Percentiles rank a stretch among this genome's conserved stretches.
Evolutionary conservation across 2,888 invertebrate species (phyloP).

Genomic region (Beris morrisii): DNA sequence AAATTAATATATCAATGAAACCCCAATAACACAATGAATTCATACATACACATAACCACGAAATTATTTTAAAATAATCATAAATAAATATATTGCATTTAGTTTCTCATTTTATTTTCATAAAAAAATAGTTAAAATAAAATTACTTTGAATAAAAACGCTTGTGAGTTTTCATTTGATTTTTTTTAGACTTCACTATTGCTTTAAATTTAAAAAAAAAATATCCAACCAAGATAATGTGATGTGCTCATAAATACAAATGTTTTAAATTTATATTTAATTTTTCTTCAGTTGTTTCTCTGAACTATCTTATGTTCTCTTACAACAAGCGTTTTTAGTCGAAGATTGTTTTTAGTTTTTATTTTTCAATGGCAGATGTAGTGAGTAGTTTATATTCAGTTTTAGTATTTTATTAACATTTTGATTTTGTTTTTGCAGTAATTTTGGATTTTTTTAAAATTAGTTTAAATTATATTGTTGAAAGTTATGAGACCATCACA

Average conservation of each 20-base stretch:
- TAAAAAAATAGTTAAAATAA: conserved; percentile 43
- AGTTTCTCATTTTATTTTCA: conserved; percentile 32
- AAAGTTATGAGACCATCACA: conserved; percentile 36
- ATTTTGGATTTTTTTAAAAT: neutral
- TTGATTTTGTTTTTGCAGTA: neutral
- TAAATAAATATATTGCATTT: conserved; percentile 42
- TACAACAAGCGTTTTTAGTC: conserved; percentile 56
- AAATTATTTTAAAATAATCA: conserved; percentile 37
- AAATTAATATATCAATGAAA: too few species aligned
- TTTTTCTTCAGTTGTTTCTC: neutral
- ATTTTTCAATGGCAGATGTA: conserved; percentile 25
- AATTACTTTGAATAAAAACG: conserved; percentile 58
- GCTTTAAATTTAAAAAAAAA: conserved; percentile 6
- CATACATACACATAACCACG: conserved; percentile 20
- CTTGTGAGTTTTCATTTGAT: conserved; percentile 50
- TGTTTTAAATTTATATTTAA: conserved; percentile 15
- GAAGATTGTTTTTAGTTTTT: conserved; percentile 45
- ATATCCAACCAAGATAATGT: conserved; percentile 14
- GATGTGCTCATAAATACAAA: conserved; percentile 34
- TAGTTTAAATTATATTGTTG: neutral
- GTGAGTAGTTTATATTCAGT: conserved; percentile 8
- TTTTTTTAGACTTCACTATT: conserved; percentile 28
- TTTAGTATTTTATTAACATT: conserved; percentile 24
- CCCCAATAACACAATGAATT: too few species aligned
- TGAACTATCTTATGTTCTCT: neutral